These are phyloP conservation scores for Eupithecia vulgata DNA, from an alignment of 2,888 invertebrate species.

Conservation along the genomic window DNA sequence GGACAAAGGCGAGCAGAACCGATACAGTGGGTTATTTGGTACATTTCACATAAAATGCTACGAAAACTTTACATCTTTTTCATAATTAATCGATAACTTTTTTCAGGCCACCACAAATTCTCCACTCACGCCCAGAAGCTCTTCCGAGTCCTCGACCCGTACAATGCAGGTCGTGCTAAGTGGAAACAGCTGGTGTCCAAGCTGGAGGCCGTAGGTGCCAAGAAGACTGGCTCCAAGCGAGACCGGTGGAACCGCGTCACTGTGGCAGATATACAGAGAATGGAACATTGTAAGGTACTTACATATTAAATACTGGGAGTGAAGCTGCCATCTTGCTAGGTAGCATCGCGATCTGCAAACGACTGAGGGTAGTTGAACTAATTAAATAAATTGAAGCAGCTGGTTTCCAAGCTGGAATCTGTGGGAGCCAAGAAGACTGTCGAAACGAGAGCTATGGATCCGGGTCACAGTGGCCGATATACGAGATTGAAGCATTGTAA, in stretches of 20 bases:
- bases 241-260: slow-evolving; percentile 57
- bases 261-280: slow-evolving; percentile 43
- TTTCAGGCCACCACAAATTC: slow-evolving; percentile 69
- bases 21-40: too few species aligned
- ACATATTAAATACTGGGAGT: too few species aligned
- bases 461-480: slow-evolving; percentile 38
- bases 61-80: too few species aligned
- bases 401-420: slow-evolving; percentile 64
- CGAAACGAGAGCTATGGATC: slow-evolving; percentile 62
- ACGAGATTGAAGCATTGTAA: slow-evolving; percentile 64
- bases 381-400: slow-evolving; percentile 66
- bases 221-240: slow-evolving; percentile 60
- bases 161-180: slow-evolving; percentile 68
- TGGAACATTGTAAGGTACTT: slow-evolving; percentile 71
- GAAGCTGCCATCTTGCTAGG: too few species aligned
- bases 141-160: slow-evolving; percentile 67
- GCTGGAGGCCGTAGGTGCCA: slow-evolving; percentile 64
- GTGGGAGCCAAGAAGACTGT: slow-evolving; percentile 64
- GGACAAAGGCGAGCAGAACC: too few species aligned
- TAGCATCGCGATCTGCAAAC: too few species aligned
- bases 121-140: slow-evolving; percentile 69
- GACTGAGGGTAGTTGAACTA: too few species aligned
- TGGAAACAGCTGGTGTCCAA: slow-evolving; percentile 71
- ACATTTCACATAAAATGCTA: too few species aligned
- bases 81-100: too few species aligned